A percentile compares a stretch with the other conserved stretches of the same genome.
Conservation (phyloP, 2,888 invertebrate species). For the Chrysolina haemoptera region DNA sequence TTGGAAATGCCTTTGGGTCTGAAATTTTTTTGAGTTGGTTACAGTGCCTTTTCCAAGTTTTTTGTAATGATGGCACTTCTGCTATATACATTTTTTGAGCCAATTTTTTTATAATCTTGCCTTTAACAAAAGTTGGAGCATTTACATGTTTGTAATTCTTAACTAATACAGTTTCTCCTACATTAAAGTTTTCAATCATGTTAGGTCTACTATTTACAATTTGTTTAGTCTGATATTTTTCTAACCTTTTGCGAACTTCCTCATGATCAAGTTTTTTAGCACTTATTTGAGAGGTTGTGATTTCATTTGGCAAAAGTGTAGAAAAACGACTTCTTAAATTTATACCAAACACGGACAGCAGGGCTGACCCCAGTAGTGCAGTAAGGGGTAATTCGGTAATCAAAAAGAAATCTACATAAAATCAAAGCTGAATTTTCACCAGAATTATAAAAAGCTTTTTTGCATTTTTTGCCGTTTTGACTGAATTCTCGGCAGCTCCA, state of each 20-base stretch:
- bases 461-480: background rate
- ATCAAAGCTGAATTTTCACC: background rate
- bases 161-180: background rate
- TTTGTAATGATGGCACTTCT: background rate
- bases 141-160: background rate
- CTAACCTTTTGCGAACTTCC: background rate
- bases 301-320: background rate
- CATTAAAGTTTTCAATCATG: background rate
- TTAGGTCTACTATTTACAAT: background rate
- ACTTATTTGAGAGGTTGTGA: background rate
- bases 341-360: background rate
- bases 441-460: background rate
- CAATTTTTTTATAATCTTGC: background rate
- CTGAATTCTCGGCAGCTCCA: background rate
- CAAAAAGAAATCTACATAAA: background rate
- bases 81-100: background rate
- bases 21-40: background rate
- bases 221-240: background rate
- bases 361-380: background rate
- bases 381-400: background rate
- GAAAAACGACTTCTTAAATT: background rate
- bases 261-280: background rate
- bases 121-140: background rate
- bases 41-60: background rate
- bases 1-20: background rate